phyloP scores from a whole-genome alignment of 2,113 vertebrate genomes.

The Bos taurus region DNA sequence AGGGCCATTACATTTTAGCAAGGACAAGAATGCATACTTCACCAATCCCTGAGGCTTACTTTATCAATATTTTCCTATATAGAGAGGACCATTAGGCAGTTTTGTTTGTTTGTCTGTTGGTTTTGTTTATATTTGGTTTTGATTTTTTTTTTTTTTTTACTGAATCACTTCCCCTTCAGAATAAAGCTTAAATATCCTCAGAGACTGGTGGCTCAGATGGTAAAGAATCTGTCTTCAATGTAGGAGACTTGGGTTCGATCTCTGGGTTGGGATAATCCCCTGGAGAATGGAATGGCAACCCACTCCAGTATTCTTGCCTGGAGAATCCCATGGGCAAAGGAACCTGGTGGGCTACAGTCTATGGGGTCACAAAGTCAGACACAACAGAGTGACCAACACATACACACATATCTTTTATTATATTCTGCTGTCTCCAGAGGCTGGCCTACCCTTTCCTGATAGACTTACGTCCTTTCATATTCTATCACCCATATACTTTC shows the following conservation, averaged over 20 bases:
- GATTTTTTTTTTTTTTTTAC: not conserved
- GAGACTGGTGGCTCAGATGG: not conserved
- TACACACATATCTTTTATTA: not conserved
- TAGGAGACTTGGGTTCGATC: accelerated
- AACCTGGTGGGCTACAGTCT: not conserved
- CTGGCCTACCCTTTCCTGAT: not conserved
- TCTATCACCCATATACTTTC: not conserved
- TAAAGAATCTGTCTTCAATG: not conserved
- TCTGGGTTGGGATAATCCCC: not conserved
- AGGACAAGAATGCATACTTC: not conserved
- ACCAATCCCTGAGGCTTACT: not conserved
- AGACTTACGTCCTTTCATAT: not conserved
- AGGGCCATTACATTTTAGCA: not conserved
- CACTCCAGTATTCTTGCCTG: not conserved
- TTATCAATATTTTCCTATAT: not conserved
- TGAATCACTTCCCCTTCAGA: not conserved
- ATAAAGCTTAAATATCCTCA: not conserved
- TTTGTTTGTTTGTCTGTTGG: not conserved
- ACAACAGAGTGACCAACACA: not conserved
- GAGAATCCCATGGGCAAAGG: not conserved
- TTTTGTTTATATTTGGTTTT: not conserved
- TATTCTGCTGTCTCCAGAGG: not conserved
- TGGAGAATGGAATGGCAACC: not conserved
- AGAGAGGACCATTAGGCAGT: not conserved
- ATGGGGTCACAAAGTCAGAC: not conserved